Conservation (phyloP, 2,888 invertebrate species). For the Xanthorhoe designata region DNA sequence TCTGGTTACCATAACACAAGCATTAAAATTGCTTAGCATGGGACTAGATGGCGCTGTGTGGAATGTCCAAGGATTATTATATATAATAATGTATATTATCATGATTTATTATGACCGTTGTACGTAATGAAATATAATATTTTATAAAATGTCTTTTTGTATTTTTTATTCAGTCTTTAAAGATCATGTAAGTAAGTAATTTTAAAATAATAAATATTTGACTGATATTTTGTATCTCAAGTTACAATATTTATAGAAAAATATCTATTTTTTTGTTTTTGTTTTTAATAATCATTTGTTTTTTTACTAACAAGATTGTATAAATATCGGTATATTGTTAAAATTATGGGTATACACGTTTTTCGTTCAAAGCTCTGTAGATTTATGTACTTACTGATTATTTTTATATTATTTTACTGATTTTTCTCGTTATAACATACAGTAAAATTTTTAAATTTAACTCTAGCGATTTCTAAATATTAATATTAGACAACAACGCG, state of each 20-base stretch:
- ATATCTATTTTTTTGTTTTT: slow-evolving; percentile 16
- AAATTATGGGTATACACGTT: neutral
- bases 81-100: too few species aligned
- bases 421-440: neutral
- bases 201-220: too few species aligned
- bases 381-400: neutral
- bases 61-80: too few species aligned
- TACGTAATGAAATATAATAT: too few species aligned
- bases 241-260: slow-evolving; percentile 48
- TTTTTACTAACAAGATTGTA: slow-evolving; percentile 1
- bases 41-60: too few species aligned
- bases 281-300: neutral
- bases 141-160: too few species aligned
- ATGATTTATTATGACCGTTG: too few species aligned
- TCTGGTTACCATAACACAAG: too few species aligned
- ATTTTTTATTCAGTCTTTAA: neutral
- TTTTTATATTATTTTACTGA: neutral
- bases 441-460: neutral
- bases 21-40: too few species aligned
- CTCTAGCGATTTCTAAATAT: slow-evolving; percentile 38
- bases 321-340: neutral
- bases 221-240: slow-evolving; percentile 37
- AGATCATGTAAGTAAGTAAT: neutral
- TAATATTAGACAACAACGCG: slow-evolving; percentile 27
- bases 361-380: neutral